Evolutionary conservation across 2,113 vertebrate species (phyloP).

Genomic region (Myotis lucifugus): DNA sequence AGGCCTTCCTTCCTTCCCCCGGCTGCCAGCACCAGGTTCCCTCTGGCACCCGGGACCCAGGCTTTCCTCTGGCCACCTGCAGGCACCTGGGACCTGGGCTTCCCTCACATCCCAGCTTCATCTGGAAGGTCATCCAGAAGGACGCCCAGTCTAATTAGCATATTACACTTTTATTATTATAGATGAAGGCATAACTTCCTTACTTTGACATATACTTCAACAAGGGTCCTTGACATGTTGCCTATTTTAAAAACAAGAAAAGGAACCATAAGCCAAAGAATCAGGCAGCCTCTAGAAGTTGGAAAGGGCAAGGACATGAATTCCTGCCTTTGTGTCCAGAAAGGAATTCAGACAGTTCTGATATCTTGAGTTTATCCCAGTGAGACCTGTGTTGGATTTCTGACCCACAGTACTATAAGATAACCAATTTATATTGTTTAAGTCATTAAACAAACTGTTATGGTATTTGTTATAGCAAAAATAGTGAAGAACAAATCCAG

Average conservation of each 20-base stretch:
- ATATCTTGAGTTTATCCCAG: background rate
- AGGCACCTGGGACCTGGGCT: too few relatives aligned
- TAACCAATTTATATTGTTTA: background rate
- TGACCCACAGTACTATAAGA: background rate
- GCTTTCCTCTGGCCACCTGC: too few relatives aligned
- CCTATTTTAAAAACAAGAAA: background rate
- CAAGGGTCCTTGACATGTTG: background rate
- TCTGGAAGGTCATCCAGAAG: too few relatives aligned
- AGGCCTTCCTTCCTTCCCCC: too few relatives aligned
- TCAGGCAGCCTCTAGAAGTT: background rate
- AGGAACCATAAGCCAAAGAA: background rate
- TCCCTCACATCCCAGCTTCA: too few relatives aligned
- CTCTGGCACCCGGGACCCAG: too few relatives aligned
- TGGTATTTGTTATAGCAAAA: background rate
- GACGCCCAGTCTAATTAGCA: too few relatives aligned
- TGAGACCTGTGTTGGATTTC: background rate
- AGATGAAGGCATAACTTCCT: too few relatives aligned
- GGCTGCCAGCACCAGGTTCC: too few relatives aligned
- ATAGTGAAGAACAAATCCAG: background rate
- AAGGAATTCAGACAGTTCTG: background rate
- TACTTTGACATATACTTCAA: too few relatives aligned
- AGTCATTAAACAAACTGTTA: background rate
- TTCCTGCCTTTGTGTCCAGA: background rate
- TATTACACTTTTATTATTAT: too few relatives aligned
- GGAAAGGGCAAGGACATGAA: background rate